Base-by-base conservation (phyloP, 2,113 vertebrate species). In the Tautogolabrus adspersus region DNA sequence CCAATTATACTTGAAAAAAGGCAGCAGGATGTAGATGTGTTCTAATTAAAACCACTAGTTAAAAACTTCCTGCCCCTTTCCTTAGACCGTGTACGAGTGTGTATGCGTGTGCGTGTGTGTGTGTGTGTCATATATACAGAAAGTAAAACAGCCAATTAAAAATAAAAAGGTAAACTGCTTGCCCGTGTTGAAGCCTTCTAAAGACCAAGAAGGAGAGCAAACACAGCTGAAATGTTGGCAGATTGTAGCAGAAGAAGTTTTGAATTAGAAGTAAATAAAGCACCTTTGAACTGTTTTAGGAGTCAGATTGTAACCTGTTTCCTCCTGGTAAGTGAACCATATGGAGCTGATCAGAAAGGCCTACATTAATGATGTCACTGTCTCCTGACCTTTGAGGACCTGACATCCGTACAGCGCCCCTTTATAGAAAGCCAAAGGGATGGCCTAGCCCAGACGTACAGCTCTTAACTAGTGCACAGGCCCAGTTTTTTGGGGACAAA, bases 21-120 rank as follows among this genome's bases (percentile, higher is more conserved):
- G 92, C 95, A 93, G 96, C 97, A 96, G 98, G 98, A 98, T 97
- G 97, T 97, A 96, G 97, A 97, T 95, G 94, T 95, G 94, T 94
- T 95, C 95, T 98, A 99, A 99, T 99, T 97, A 97, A 98, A 97
- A 96, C 91, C 96, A 96, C 94, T 96, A 96, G 95, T 98, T 98
- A 97, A 97, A 98, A 96, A 97, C 97, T 98, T 99, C 97, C 97
- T 98, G 97, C 95, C 95, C 94, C 91, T 95, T 94, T 89, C 94
- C 90, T 83, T 81, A 94, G 93, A 93, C 94, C 94, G 94, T 94
- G 94, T 89, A 88, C 61, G 61, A 15, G 13, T 1, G n/a, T 7
- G 13, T n/a, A 12, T 51, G 46, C 72, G 22, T 66, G 30, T 61
- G 22, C 34, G 40, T 26, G 16, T 57, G 38, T 37, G 64, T 42